Base-by-base conservation (phyloP, 2,797 vertebrate genomes). In the Brachyalestes nurse region DNA sequence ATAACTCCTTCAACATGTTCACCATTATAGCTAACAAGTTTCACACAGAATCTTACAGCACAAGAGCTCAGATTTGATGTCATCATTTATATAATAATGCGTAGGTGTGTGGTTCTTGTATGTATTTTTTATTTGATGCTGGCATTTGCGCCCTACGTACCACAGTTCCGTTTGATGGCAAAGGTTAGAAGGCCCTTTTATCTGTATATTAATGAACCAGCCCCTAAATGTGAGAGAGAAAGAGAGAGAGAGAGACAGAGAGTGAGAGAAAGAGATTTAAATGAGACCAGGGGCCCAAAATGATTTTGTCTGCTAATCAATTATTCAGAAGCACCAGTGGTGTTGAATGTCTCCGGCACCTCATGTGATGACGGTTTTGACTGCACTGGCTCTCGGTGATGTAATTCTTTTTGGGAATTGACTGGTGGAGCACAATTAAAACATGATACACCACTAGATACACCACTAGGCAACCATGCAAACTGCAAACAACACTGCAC, bases 251-350 rank as follows among this genome's bases (percentile, higher is more conserved):
- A 74, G 72, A 74, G 73, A 78, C 60, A 79, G 61, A 64, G 57
- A 66, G 69, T 73, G 81, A 81, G 42, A 77, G 66, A 74, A 53
- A 40, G 79, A 85, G 78, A 47, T 74, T 82, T 86, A 65, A 89
- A 82, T 90, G 81, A 88, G 82, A 85, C 79, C 25, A 62, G 64
- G 74, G 23, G 55, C 42, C 78, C 87, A 84, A 75, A 88, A 83
- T 85, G 87, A 88, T 84, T 84, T 81, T 62, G 72, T 91, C 80
- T 66, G 58, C 70, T 82, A 88, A 93, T 94, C 86, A 90, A 94
- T 93, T 88, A 94, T 94, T 93, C 86, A 94, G 86, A 28, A 87
- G 87, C 81, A 87, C 40, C 88, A 90, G 89, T 92, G 91, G 90
- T 91, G 89, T 90, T 87, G 55, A 19, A 62, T 92, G 90, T 87